Evolutionary conservation across 2,888 invertebrate genomes (phyloP).

Genomic region (Drosophila macrothrix): DNA sequence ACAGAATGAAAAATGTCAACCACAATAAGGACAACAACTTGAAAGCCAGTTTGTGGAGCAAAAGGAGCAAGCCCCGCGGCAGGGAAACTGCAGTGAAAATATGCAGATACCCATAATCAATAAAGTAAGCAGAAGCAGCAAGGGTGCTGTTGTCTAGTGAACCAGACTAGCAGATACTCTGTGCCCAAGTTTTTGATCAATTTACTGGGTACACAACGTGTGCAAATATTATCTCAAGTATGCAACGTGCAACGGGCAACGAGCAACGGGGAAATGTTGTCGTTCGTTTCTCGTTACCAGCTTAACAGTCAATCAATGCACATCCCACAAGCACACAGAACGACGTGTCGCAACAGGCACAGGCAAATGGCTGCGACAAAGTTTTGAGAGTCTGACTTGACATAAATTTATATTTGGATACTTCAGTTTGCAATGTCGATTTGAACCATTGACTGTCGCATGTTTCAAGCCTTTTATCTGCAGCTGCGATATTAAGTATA

Average conservation of each 20-base stretch:
- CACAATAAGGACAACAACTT: slow-evolving; percentile 35
- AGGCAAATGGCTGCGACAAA: not conserved
- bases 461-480: not conserved
- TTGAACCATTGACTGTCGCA: not conserved
- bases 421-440: not conserved
- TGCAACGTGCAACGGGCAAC: not conserved
- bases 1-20: slow-evolving; percentile 17
- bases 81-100: slow-evolving; percentile 34
- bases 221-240: not conserved
- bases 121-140: slow-evolving; percentile 44
- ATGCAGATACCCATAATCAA: slow-evolving; percentile 64
- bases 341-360: not conserved
- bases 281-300: slow-evolving; percentile 8
- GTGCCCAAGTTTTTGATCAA: not conserved
- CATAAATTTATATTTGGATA: slow-evolving; percentile 11
- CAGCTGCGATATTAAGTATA: not conserved
- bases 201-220: not conserved
- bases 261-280: not conserved
- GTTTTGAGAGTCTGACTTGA: slow-evolving; percentile 5
- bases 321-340: slow-evolving; percentile 4
- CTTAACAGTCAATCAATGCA: slow-evolving; percentile 64
- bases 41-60: slow-evolving; percentile 6
- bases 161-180: not conserved
- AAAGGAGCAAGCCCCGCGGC: not conserved
- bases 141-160: not conserved